A percentile compares a stretch with the other conserved stretches of the same genome.
Conservation (phyloP, 2,113 vertebrate species). For the Conger conger region DNA sequence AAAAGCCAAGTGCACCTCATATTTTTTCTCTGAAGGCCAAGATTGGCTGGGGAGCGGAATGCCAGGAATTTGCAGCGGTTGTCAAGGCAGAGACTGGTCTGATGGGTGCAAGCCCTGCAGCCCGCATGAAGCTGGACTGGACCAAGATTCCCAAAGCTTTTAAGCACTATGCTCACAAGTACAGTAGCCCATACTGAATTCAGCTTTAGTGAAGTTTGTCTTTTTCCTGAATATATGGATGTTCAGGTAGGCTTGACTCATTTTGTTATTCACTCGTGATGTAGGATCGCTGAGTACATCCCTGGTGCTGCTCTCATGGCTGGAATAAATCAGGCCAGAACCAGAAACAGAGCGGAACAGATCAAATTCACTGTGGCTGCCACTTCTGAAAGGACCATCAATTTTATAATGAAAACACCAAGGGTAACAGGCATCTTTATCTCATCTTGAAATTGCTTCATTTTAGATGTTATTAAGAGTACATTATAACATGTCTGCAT, state of each 20-base stretch:
- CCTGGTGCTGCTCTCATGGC: slow-evolving; percentile 45
- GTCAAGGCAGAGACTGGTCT: slow-evolving; percentile 67
- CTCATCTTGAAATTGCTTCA: neutral
- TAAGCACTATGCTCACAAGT: slow-evolving; percentile 58
- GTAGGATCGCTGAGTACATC: slow-evolving; percentile 63
- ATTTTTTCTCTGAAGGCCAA: slow-evolving; percentile 48
- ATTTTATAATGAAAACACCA: slow-evolving; percentile 67
- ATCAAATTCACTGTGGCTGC: slow-evolving; percentile 59
- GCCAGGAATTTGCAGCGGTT: slow-evolving; percentile 61
- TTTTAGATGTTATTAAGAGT: neutral
- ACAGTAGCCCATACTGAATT: slow-evolving; percentile 36
- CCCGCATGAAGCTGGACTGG: slow-evolving; percentile 65
- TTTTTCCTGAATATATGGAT: neutral
- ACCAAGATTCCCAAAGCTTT: slow-evolving; percentile 53
- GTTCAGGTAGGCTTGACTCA: neutral
- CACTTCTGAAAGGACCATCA: slow-evolving; percentile 55
- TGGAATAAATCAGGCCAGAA: slow-evolving; percentile 48
- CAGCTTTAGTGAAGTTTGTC: neutral
- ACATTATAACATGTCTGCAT: neutral
- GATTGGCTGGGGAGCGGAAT: slow-evolving; percentile 67
- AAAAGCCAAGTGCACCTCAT: neutral
- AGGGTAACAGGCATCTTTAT: slow-evolving; percentile 48
- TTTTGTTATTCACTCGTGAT: slow-evolving; percentile 15
- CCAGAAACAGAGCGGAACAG: slow-evolving; percentile 63
- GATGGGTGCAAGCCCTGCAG: slow-evolving; percentile 63